Conservation (phyloP, 2,888 invertebrate genomes). For the Xestia sexstrigata region DNA sequence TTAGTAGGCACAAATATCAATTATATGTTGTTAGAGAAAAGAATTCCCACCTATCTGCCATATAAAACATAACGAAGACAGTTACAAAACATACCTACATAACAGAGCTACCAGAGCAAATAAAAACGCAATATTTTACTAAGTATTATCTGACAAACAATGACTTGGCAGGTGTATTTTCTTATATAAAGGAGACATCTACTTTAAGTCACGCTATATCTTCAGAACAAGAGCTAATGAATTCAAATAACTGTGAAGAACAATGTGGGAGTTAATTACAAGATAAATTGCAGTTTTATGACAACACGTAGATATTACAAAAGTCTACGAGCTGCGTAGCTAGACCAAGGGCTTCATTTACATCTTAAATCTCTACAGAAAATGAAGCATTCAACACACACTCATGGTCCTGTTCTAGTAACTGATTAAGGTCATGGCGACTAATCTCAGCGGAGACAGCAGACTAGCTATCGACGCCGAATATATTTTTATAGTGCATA, state of each 20-base stretch:
- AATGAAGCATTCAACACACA: too few species aligned
- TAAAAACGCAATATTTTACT: slow-evolving; percentile 26
- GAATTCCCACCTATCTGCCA: neutral
- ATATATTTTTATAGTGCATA: neutral
- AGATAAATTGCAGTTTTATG: slow-evolving; percentile 27
- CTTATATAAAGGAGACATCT: slow-evolving; percentile 14
- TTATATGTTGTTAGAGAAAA: neutral
- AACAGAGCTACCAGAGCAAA: slow-evolving; percentile 12
- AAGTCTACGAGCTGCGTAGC: neutral
- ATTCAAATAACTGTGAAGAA: slow-evolving; percentile 33
- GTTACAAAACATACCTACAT: slow-evolving; percentile 8
- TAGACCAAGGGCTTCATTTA: slow-evolving; percentile 19
- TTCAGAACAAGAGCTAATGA: slow-evolving; percentile 42
- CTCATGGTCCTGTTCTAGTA: neutral
- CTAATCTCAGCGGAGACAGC: neutral
- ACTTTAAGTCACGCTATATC: slow-evolving; percentile 52
- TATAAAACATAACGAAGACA: slow-evolving; percentile 1
- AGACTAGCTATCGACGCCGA: neutral
- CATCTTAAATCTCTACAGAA: neutral
- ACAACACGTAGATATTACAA: slow-evolving; percentile 8
- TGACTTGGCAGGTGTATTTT: slow-evolving; percentile 27
- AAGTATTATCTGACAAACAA: slow-evolving; percentile 23
- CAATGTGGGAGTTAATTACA: slow-evolving; percentile 32
- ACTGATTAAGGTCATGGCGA: neutral
- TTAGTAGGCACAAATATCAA: neutral